Evolutionary conservation across 2,888 invertebrate species (phyloP).

Genomic region (Gymnoscelis rufifasciata): DNA sequence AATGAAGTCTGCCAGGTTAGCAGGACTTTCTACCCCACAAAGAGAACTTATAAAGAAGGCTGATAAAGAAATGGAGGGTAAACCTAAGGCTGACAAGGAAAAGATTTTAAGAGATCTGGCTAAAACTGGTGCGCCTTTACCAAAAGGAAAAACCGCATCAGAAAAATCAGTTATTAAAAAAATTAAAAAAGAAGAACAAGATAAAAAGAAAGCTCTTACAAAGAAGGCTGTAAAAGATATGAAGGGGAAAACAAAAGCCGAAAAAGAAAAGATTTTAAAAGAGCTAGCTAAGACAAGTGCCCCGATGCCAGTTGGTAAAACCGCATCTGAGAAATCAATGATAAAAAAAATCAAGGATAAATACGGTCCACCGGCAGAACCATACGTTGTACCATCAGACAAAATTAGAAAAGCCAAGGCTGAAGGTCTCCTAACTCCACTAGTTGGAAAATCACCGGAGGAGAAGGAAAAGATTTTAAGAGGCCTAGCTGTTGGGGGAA

Average conservation of each 20-base stretch:
- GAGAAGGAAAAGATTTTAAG: background rate
- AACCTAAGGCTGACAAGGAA: slow-evolving; percentile 36
- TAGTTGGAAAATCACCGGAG: background rate
- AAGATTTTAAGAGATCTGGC: slow-evolving; percentile 34
- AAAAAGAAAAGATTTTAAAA: slow-evolving; percentile 39
- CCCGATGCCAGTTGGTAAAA: slow-evolving; percentile 31
- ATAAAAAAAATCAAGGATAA: slow-evolving; percentile 30
- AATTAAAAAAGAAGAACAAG: background rate
- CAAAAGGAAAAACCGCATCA: slow-evolving; percentile 8
- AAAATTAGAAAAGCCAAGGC: background rate
- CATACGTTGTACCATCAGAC: background rate
- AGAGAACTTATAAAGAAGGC: slow-evolving; percentile 26
- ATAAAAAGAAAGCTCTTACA: slow-evolving; percentile 23
- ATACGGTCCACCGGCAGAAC: background rate
- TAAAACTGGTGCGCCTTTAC: slow-evolving; percentile 32
- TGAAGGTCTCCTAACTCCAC: background rate
- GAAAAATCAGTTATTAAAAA: background rate
- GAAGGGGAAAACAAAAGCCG: slow-evolving; percentile 31
- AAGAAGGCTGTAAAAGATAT: slow-evolving; percentile 33
- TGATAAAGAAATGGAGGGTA: slow-evolving; percentile 34
- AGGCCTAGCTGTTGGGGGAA: background rate
- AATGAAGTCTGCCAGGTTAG: no score
- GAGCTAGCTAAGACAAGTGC: slow-evolving; percentile 30
- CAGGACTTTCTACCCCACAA: no score
- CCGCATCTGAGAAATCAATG: slow-evolving; percentile 33